Percentiles rank a stretch among this genome's conserved stretches.
These are phyloP conservation scores for Philereme transversata DNA, from an alignment of 2,888 invertebrate genomes.

Conservation along the genomic window DNA sequence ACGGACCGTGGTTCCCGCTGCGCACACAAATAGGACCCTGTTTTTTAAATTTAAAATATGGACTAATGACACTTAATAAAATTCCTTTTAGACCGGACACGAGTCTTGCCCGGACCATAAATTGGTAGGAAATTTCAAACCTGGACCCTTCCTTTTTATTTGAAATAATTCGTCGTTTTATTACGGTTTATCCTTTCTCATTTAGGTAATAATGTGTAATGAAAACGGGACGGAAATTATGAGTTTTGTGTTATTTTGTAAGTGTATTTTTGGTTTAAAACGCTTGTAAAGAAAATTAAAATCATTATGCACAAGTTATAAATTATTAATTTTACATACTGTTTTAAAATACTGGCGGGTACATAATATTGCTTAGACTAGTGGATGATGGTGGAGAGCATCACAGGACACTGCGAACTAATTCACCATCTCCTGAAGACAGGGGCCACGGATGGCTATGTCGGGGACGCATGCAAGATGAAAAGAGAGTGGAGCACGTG, in stretches of 20 bases:
- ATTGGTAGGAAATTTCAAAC: slow-evolving; percentile 50
- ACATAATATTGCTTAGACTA: too few relatives aligned
- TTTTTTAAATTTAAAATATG: slow-evolving; percentile 67
- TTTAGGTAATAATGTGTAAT: slow-evolving; percentile 40
- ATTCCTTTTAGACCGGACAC: slow-evolving; percentile 60
- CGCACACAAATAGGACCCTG: slow-evolving; percentile 54
- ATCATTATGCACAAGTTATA: not conserved
- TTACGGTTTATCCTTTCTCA: slow-evolving; percentile 41
- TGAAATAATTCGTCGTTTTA: slow-evolving; percentile 52
- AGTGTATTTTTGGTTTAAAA: slow-evolving; percentile 22
- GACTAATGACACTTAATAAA: slow-evolving; percentile 76
- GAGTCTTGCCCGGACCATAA: slow-evolving; percentile 48
- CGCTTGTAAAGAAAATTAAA: slow-evolving; percentile 15
- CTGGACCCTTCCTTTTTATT: slow-evolving; percentile 47
- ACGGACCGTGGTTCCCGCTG: slow-evolving; percentile 55
- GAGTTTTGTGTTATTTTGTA: slow-evolving; percentile 28
- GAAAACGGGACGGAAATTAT: slow-evolving; percentile 33
- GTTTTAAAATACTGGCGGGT: too few relatives aligned
- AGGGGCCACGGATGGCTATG: too few relatives aligned
- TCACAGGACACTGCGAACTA: too few relatives aligned
- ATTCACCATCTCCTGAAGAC: too few relatives aligned
- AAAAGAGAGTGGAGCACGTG: too few relatives aligned
- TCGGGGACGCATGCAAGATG: too few relatives aligned
- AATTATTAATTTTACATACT: too few relatives aligned
- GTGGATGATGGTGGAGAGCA: too few relatives aligned